Evolutionary conservation across 1,140 invertebrate species (phyloP).

Genomic region (Drosophila bocki): DNA sequence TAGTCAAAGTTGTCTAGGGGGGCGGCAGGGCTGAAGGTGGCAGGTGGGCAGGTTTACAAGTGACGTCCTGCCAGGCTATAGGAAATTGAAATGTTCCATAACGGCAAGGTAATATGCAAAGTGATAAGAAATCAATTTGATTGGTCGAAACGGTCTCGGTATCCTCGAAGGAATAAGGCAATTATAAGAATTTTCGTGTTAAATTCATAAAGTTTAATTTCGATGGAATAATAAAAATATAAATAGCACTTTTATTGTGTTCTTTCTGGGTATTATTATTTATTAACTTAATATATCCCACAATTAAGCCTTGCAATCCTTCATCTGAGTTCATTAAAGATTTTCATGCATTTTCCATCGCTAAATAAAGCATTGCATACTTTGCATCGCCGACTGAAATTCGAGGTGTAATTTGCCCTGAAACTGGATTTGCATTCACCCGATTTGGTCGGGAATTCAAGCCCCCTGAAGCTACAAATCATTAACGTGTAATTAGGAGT

Average conservation of each 20-base stretch:
- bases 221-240: not conserved
- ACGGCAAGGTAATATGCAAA: slow-evolving; percentile 60
- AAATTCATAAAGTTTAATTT: not conserved
- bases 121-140: slow-evolving; percentile 40
- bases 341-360: not conserved
- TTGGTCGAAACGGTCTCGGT: not conserved
- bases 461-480: slow-evolving; percentile 44
- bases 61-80: slow-evolving; percentile 36
- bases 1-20: slow-evolving; percentile 42
- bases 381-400: slow-evolving; percentile 14
- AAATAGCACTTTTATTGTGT: not conserved
- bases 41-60: not conserved
- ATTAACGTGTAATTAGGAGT: slow-evolving; percentile 64
- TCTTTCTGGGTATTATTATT: not conserved
- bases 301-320: not conserved
- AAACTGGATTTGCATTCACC: slow-evolving; percentile 5
- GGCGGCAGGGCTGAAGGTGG: not conserved
- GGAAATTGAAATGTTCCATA: slow-evolving; percentile 74
- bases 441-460: slow-evolving; percentile 13
- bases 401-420: not conserved
- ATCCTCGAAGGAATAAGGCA: not conserved
- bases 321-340: too few species aligned
- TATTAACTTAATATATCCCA: too few species aligned
- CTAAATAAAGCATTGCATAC: slow-evolving; percentile 29
- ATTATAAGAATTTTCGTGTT: not conserved